phyloP scores from a whole-genome alignment of 1,140 invertebrate species.

The Anoplolepis gracilipes region DNA sequence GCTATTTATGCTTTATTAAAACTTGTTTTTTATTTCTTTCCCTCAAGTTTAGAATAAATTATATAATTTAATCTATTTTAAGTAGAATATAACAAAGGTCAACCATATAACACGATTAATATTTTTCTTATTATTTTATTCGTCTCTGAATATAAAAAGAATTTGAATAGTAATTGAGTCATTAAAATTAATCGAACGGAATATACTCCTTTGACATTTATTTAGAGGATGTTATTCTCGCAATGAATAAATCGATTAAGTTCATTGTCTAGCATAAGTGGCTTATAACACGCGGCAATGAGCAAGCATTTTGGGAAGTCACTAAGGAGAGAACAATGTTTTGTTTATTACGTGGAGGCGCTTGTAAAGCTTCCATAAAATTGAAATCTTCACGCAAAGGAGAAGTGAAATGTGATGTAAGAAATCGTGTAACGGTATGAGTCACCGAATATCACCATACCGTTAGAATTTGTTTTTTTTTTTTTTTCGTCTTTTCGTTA shows the following conservation, averaged over 20 bases:
- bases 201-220: neutral
- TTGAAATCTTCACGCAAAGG: conserved; percentile 29
- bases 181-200: neutral
- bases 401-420: neutral
- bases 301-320: neutral
- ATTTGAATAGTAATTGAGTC: neutral
- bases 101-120: neutral
- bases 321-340: neutral
- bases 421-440: neutral
- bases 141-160: neutral
- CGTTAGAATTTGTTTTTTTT: neutral
- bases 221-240: neutral
- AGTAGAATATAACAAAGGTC: neutral
- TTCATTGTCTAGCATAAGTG: neutral
- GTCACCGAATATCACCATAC: neutral
- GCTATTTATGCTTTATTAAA: neutral
- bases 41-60: neutral
- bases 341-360: conserved; percentile 1
- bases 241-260: neutral
- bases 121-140: neutral
- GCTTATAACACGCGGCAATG: neutral
- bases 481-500: neutral
- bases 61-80: neutral
- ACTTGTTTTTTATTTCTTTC: neutral
- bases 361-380: conserved; percentile 36